These are phyloP conservation scores for Unio pictorum DNA, from an alignment of 2,888 invertebrate genomes.

Conservation along the genomic window DNA sequence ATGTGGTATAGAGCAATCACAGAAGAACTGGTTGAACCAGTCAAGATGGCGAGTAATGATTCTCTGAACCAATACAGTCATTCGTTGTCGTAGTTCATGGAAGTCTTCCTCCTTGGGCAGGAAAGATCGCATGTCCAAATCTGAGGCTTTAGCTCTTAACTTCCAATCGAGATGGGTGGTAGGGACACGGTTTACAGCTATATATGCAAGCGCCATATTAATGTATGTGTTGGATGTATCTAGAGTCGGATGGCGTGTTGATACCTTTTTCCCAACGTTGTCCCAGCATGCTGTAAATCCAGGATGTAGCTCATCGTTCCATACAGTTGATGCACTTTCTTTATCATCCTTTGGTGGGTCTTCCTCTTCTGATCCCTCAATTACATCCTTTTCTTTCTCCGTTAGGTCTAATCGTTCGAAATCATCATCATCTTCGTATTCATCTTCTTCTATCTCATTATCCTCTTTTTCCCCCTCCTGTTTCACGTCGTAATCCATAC, in stretches of 20 bases:
- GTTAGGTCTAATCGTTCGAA: no score
- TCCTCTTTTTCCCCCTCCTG: no score
- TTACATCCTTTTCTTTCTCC: background rate
- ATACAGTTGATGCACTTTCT: background rate
- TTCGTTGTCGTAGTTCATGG: slow-evolving; percentile 4
- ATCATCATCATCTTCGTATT: background rate
- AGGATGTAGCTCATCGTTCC: slow-evolving; percentile 1
- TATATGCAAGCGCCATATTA: slow-evolving; percentile 26
- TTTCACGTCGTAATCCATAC: no score
- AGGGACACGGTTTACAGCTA: slow-evolving; percentile 17
- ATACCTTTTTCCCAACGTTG: slow-evolving; percentile 24
- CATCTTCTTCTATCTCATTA: no score
- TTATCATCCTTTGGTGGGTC: no score
- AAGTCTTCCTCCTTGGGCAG: no score
- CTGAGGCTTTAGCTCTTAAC: no score
- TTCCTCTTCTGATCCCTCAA: background rate
- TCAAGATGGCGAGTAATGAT: slow-evolving; percentile 12
- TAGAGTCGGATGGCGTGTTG: slow-evolving; percentile 9
- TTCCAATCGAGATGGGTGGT: no score
- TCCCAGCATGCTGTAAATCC: slow-evolving; percentile 31
- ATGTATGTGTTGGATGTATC: slow-evolving; percentile 12
- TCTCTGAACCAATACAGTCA: slow-evolving; percentile 6
- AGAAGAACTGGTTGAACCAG: slow-evolving; percentile 17
- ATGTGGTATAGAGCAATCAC: slow-evolving; percentile 8
- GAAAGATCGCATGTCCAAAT: no score